Evolutionary conservation across 2,888 invertebrate species (phyloP).

Genomic region (Galerucella calmariensis): DNA sequence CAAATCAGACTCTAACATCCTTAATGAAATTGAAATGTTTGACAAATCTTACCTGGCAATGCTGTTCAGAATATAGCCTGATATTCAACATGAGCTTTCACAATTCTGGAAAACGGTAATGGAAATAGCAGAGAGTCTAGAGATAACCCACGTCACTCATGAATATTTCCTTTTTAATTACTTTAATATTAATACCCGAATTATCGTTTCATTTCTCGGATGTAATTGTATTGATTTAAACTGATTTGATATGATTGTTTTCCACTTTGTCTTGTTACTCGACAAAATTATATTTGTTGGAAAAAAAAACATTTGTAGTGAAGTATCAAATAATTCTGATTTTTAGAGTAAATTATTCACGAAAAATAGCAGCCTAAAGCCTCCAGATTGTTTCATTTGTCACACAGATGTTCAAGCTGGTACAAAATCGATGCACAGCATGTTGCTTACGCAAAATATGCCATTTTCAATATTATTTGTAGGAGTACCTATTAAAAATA

Average conservation of each 20-base stretch:
- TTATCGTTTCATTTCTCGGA: constrained; percentile 7
- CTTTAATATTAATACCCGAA: constrained; percentile 20
- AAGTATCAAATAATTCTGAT: no score
- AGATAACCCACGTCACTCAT: constrained; percentile 20
- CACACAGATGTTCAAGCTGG: constrained; percentile 12
- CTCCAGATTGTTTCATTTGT: constrained; percentile 8
- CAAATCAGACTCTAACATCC: background rate
- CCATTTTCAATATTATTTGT: constrained; percentile 27
- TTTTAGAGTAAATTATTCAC: background rate
- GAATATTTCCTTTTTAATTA: constrained; percentile 23
- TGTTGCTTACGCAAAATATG: constrained; percentile 32
- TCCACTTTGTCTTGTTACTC: no score
- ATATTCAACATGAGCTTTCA: background rate
- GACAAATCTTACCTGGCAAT: background rate
- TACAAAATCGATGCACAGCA: constrained; percentile 23
- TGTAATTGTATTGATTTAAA: constrained; percentile 1
- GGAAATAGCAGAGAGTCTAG: constrained; percentile 3
- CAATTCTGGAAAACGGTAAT: background rate
- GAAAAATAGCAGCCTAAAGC: constrained; percentile 1
- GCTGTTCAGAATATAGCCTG: background rate
- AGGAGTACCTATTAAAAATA: constrained; percentile 28
- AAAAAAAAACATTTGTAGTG: no score
- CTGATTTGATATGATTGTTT: background rate
- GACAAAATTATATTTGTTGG: background rate
- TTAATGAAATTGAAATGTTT: background rate